These are phyloP conservation scores for Ispidina picta DNA, from an alignment of 2,797 vertebrate species.

Conservation along the genomic window DNA sequence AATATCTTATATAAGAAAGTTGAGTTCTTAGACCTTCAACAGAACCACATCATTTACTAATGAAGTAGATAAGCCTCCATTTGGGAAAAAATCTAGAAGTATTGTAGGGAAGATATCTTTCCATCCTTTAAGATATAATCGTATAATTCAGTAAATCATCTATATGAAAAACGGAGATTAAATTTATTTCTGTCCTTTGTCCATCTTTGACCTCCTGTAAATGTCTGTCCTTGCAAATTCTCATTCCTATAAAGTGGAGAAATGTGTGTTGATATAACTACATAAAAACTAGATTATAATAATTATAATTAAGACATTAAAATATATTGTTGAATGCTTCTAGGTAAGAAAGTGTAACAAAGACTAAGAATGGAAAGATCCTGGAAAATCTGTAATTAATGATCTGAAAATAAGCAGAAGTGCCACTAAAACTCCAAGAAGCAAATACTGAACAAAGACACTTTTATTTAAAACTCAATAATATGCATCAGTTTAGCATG, in stretches of 20 bases:
- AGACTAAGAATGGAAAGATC: not conserved
- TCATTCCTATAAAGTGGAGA: not conserved
- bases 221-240: not conserved
- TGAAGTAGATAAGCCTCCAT: not conserved
- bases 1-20: not conserved
- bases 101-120: not conserved
- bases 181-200: not conserved
- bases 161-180: not conserved
- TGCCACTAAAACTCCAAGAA: not conserved
- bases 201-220: not conserved
- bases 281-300: not conserved
- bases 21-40: not conserved
- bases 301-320: constrained; percentile 18
- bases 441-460: not conserved
- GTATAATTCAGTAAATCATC: not conserved
- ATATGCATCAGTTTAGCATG: not conserved
- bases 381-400: constrained; percentile 18
- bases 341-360: not conserved
- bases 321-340: not conserved
- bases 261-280: not conserved
- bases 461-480: constrained; percentile 7
- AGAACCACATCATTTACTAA: not conserved
- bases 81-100: not conserved
- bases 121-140: not conserved
- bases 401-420: constrained; percentile 9